Percentiles rank a stretch among this genome's conserved stretches.
phyloP scores from a whole-genome alignment of 2,797 vertebrate genomes.

The Tamandua tetradactyla region DNA sequence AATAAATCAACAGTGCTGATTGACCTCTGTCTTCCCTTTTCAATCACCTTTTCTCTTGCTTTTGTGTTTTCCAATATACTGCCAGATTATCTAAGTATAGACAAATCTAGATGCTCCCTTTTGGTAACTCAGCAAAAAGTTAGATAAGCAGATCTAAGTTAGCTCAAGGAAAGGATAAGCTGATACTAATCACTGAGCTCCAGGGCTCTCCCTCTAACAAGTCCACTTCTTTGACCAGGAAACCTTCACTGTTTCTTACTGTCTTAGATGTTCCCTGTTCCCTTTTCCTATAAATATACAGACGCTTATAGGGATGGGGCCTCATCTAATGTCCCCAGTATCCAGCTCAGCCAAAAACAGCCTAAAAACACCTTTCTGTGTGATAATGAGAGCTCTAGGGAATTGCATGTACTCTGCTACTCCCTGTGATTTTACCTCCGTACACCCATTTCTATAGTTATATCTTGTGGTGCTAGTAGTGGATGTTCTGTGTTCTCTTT shows the following conservation, averaged over 20 bases:
- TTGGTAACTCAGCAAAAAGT: neutral
- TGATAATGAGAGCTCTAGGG: neutral
- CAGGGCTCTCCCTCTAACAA: neutral
- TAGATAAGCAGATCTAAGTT: too few relatives aligned
- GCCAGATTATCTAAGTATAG: neutral
- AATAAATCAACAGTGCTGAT: neutral
- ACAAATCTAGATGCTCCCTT: neutral
- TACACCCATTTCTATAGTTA: neutral
- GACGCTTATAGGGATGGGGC: neutral
- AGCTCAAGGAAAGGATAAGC: neutral
- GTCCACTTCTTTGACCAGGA: neutral
- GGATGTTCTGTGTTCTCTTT: neutral
- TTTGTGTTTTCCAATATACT: too few relatives aligned
- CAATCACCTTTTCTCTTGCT: neutral
- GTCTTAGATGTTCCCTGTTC: neutral
- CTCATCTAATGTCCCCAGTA: neutral
- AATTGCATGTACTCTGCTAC: neutral
- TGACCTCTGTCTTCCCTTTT: neutral
- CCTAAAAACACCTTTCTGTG: neutral
- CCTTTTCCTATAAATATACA: neutral
- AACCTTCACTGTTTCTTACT: neutral
- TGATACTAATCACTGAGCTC: neutral
- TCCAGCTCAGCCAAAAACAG: neutral
- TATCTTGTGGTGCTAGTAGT: neutral
- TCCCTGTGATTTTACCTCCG: neutral